Base-by-base conservation (phyloP, 2,888 invertebrate species). In the Torymus texanus region DNA sequence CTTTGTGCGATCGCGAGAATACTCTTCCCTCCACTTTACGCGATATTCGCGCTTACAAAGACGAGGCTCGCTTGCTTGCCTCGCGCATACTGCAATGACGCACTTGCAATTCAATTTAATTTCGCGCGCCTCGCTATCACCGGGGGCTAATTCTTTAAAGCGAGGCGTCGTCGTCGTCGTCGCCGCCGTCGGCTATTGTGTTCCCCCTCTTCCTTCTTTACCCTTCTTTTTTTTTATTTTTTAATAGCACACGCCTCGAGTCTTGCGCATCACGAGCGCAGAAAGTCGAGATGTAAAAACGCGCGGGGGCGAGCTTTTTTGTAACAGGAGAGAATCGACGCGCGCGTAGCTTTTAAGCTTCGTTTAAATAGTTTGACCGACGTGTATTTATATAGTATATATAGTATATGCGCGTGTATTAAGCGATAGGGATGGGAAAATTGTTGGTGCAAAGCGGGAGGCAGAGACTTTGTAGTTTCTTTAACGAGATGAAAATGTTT, bases 321-420 rank as follows among this genome's bases (percentile, higher is more conserved):
- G 18, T 66, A 66, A 66, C 53, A 50, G 53, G 21, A 21, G 21
- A 3, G n/a, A n/a, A 65, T 50, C 50, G 13, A 41, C 13, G 29
- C 21, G n/a, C 16, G 18, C 62, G 50, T 16, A 10, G 50, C 41
- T 53, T 53, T 53, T 53, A 66, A 66, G 51, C 53, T 66, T 11
- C 53, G n/a, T 65, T 66, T 66, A 66, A 66, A 66, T 66, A 53
- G 13, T 66, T 66, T 66, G 51, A 66, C 51, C 66, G 21, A 16
- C 63, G 50, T 41, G 50, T 63, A 13, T 59, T 18, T 21, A 2
- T 21, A 8, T 41, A 41, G 8, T 41, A 8, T 41, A 41, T 41
- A 41, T 5, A 5, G 41, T 1, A 8, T 8, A 8, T 41, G 41
- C 41, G 8, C 41, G 41, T 41, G 41, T 41, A 41, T 41, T 41